A percentile compares a stretch with the other conserved stretches of the same genome.
Evolutionary conservation across 2,797 vertebrate species (phyloP).

Genomic region (Sardinella longiceps): DNA sequence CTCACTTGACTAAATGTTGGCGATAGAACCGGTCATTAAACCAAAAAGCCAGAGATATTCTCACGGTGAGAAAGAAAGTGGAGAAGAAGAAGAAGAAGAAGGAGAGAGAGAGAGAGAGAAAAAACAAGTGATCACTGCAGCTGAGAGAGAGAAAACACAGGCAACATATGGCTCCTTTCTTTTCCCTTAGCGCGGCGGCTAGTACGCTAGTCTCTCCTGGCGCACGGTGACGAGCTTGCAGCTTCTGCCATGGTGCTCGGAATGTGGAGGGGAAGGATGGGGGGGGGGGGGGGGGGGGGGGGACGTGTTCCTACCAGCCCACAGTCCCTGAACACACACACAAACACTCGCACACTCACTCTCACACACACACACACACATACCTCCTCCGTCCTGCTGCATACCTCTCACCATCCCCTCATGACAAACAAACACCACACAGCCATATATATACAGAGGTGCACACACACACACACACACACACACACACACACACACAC

Average conservation of each 20-base stretch:
- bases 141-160: neutral
- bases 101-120: no score
- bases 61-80: neutral
- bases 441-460: neutral
- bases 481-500: neutral
- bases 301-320: slow-evolving; percentile 2
- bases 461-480: neutral
- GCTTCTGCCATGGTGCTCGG: neutral
- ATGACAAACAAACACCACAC: neutral
- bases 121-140: neutral
- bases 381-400: neutral
- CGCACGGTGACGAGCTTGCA: neutral
- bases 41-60: neutral
- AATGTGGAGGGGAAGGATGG: neutral
- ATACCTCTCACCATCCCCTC: slow-evolving; percentile 14
- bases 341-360: neutral
- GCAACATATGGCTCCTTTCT: neutral
- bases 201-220: neutral
- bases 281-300: neutral
- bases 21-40: neutral
- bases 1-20: neutral
- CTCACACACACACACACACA: neutral
- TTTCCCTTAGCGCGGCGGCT: neutral
- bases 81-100: neutral
- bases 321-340: neutral